These are phyloP conservation scores for Vultur gryphus DNA, from an alignment of 2,797 vertebrate genomes.

Conservation along the genomic window DNA sequence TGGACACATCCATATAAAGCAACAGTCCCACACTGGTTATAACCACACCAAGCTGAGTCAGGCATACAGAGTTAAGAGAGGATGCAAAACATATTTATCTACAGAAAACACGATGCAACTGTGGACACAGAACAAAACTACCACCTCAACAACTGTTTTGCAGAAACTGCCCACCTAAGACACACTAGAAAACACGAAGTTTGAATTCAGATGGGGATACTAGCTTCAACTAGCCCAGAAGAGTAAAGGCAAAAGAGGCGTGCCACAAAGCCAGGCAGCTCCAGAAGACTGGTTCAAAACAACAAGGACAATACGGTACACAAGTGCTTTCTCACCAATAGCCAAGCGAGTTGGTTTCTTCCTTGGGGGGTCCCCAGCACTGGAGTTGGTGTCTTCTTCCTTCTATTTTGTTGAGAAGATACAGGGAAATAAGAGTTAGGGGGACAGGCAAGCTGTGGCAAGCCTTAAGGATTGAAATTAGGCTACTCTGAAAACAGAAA, in stretches of 20 bases:
- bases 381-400: conserved; percentile 87
- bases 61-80: accelerated
- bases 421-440: not conserved
- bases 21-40: not conserved
- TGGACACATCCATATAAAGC: not conserved
- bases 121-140: not conserved
- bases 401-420: conserved; percentile 73
- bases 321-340: conserved; percentile 79
- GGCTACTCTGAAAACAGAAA: not conserved
- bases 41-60: not conserved
- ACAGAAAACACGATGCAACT: not conserved
- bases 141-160: not conserved
- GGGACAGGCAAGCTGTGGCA: not conserved
- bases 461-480: not conserved
- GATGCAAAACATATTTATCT: not conserved
- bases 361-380: conserved; percentile 92
- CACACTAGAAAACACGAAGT: not conserved
- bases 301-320: accelerated
- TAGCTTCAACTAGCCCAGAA: not conserved
- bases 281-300: not conserved
- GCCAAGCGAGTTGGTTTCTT: conserved; percentile 98
- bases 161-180: not conserved
- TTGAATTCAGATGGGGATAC: not conserved
- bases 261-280: not conserved
- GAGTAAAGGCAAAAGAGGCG: not conserved